These are phyloP conservation scores for Athene cunicularia DNA, from an alignment of 2,113 vertebrate genomes.

Conservation along the genomic window DNA sequence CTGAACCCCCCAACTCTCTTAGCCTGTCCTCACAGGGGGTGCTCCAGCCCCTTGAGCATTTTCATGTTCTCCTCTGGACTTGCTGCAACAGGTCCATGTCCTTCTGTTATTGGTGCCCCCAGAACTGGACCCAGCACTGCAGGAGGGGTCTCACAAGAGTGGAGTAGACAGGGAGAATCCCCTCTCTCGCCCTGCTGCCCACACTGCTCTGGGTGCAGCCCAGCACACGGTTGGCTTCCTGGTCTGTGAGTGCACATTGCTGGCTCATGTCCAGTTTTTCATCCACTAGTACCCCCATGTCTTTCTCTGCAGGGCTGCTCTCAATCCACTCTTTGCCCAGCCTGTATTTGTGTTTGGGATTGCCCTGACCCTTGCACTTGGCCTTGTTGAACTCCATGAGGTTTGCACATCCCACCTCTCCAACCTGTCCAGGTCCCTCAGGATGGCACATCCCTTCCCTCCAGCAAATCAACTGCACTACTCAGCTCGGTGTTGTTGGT, in stretches of 20 bases:
- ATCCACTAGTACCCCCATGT: background rate
- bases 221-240: background rate
- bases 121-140: rapidly evolving
- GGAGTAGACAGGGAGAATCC: background rate
- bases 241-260: rapidly evolving
- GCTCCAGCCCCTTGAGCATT: background rate
- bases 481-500: background rate
- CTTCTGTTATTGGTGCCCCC: rapidly evolving
- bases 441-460: background rate
- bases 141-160: background rate
- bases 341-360: rapidly evolving
- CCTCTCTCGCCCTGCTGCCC: background rate
- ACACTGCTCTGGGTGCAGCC: rapidly evolving
- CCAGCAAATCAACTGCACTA: rapidly evolving
- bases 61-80: no score
- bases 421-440: background rate
- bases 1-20: background rate
- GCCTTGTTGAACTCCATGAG: background rate
- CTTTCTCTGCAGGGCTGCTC: background rate
- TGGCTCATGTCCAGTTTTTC: background rate
- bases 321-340: background rate
- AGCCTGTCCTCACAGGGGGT: background rate
- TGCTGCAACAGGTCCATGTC: no score
- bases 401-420: rapidly evolving
- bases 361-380: background rate